Percentiles rank a stretch among this genome's conserved stretches.
These are phyloP conservation scores for Drosophila prostipennis DNA, from an alignment of 2,888 invertebrate genomes.

Conservation along the genomic window DNA sequence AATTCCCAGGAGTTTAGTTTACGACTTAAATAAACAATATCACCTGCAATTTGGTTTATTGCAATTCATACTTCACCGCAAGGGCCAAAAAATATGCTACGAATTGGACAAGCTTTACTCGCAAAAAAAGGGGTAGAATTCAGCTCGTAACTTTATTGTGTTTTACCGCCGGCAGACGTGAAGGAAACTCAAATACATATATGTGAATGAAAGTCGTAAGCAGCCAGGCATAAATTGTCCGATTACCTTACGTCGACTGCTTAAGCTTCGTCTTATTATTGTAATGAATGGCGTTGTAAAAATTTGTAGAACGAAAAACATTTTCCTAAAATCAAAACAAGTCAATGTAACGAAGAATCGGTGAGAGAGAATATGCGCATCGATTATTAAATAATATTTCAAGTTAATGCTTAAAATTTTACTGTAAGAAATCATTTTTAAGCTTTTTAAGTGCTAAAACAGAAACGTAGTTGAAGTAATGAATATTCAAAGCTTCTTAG, in stretches of 20 bases:
- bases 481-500: too few relatives aligned
- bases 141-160: conserved; percentile 6
- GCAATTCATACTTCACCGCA: conserved; percentile 32
- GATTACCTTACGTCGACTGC: background rate
- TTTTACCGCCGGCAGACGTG: background rate
- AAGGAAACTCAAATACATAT: background rate
- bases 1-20: conserved; percentile 48
- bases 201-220: background rate
- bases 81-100: conserved; percentile 2
- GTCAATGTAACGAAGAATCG: background rate
- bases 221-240: conserved; percentile 1
- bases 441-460: too few relatives aligned
- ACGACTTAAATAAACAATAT: conserved; percentile 59
- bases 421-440: too few relatives aligned
- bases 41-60: conserved; percentile 41
- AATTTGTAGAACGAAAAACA: background rate
- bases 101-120: background rate
- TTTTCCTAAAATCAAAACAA: background rate
- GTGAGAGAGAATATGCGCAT: too few relatives aligned
- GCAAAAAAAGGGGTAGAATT: background rate
- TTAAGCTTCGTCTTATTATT: background rate
- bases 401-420: too few relatives aligned
- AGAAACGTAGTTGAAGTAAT: too few relatives aligned
- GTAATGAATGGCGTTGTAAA: background rate
- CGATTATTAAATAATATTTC: too few relatives aligned